These are phyloP conservation scores for Leptogaster cylindrica DNA, from an alignment of 2,888 invertebrate genomes.

Conservation along the genomic window DNA sequence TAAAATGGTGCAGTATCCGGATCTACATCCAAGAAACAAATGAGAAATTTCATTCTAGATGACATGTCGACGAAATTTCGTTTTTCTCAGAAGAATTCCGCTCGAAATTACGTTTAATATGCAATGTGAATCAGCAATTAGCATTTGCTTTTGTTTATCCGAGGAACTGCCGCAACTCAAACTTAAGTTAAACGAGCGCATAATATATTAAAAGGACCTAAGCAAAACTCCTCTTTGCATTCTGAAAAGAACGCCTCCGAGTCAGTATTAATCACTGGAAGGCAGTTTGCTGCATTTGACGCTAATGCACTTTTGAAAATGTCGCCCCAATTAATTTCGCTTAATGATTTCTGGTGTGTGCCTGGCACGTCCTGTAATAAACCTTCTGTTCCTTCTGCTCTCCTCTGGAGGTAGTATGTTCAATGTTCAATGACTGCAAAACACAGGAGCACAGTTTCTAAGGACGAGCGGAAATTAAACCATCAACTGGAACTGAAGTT, in stretches of 20 bases:
- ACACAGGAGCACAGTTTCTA: neutral
- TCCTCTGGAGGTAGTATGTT: neutral
- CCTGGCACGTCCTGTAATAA: slow-evolving; percentile 26
- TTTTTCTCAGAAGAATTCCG: neutral
- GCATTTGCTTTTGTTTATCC: too few relatives aligned
- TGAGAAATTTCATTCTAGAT: too few relatives aligned
- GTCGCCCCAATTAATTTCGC: slow-evolving; percentile 34
- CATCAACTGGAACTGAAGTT: neutral
- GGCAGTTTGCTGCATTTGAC: slow-evolving; percentile 26
- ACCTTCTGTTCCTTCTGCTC: neutral
- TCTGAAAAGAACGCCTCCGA: too few relatives aligned
- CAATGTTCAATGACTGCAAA: slow-evolving; percentile 3
- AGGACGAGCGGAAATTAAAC: neutral
- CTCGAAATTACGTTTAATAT: slow-evolving; percentile 12
- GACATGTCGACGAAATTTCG: too few relatives aligned
- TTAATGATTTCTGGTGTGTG: slow-evolving; percentile 38
- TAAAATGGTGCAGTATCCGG: too few relatives aligned
- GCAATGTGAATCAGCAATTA: too few relatives aligned
- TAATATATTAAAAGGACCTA: too few relatives aligned
- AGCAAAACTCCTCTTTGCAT: too few relatives aligned
- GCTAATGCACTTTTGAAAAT: slow-evolving; percentile 37
- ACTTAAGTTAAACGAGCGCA: too few relatives aligned
- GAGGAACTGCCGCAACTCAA: too few relatives aligned
- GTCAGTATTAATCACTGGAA: slow-evolving; percentile 21
- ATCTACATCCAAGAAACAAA: too few relatives aligned